phyloP scores from a whole-genome alignment of 2,797 vertebrate species.

The Fistularia commersonii region DNA sequence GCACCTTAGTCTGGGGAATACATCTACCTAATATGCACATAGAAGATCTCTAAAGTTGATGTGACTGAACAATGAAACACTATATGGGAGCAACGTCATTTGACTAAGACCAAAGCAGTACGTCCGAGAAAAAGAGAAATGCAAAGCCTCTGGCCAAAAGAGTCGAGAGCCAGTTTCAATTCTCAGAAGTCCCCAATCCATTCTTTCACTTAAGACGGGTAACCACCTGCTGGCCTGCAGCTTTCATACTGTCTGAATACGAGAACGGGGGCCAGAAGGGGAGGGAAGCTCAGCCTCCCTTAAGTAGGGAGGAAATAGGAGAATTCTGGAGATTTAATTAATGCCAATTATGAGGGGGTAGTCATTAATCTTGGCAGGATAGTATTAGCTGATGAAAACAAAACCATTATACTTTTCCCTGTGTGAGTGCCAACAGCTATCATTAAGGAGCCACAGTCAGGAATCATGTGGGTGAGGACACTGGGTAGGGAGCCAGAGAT shows the following conservation, averaged over 20 bases:
- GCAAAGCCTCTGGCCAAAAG: slow-evolving; percentile 26
- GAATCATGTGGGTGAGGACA: slow-evolving; percentile 53
- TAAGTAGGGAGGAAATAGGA: slow-evolving; percentile 42
- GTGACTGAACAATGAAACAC: slow-evolving; percentile 68
- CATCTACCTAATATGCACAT: slow-evolving; percentile 36
- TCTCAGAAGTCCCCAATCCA: slow-evolving; percentile 19
- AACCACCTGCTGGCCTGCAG: slow-evolving; percentile 53
- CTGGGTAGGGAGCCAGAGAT: slow-evolving; percentile 28
- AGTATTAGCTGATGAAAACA: slow-evolving; percentile 71
- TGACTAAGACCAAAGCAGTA: slow-evolving; percentile 52
- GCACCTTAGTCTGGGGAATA: slow-evolving; percentile 47
- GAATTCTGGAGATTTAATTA: slow-evolving; percentile 70
- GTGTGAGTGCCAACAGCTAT: slow-evolving; percentile 61
- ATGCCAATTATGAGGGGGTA: slow-evolving; percentile 64
- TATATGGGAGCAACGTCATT: slow-evolving; percentile 61
- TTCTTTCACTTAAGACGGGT: slow-evolving; percentile 34
- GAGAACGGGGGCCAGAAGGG: slow-evolving; percentile 34
- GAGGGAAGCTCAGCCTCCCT: slow-evolving; percentile 19
- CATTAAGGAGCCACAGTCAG: slow-evolving; percentile 54
- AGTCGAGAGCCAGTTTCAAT: slow-evolving; percentile 36
- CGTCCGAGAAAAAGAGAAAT: slow-evolving; percentile 2
- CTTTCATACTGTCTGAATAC: slow-evolving; percentile 22
- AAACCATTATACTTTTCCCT: slow-evolving; percentile 53
- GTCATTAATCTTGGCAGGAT: slow-evolving; percentile 70
- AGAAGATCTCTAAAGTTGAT: slow-evolving; percentile 51